Evolutionary conservation across 2,113 vertebrate species (phyloP).

Genomic region (Ceyx melanurus): DNA sequence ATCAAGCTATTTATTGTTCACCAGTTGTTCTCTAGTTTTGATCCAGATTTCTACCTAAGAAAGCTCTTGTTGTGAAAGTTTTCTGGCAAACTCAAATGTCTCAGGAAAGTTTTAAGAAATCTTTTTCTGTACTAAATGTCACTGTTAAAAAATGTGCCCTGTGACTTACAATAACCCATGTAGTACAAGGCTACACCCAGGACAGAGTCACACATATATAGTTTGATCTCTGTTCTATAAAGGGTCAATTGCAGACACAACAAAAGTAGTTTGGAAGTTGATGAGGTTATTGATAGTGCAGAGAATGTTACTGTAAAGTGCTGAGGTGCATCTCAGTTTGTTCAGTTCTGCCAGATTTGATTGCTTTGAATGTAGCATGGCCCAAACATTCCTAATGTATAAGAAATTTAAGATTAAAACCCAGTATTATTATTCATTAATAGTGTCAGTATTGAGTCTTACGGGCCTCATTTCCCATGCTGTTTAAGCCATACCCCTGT

Average conservation of each 20-base stretch:
- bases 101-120: not conserved
- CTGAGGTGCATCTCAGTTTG: not conserved
- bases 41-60: not conserved
- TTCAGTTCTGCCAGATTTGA: not conserved
- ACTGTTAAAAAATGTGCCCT: not conserved
- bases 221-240: not conserved
- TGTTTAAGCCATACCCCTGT: not conserved
- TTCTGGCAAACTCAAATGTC: not conserved
- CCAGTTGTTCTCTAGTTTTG: not conserved
- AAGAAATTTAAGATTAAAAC: not conserved
- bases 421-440: not conserved
- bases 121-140: not conserved
- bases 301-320: not conserved
- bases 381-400: not conserved
- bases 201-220: not conserved
- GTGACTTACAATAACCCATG: rapidly evolving
- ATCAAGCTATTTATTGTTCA: not conserved
- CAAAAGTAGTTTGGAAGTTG: not conserved
- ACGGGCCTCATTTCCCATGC: not conserved
- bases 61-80: not conserved
- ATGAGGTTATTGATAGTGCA: not conserved
- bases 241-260: not conserved
- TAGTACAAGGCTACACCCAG: not conserved
- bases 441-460: not conserved
- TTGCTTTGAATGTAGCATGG: rapidly evolving